Conservation (phyloP, 2,113 vertebrate genomes). For the Xyrauchen texanus region DNA sequence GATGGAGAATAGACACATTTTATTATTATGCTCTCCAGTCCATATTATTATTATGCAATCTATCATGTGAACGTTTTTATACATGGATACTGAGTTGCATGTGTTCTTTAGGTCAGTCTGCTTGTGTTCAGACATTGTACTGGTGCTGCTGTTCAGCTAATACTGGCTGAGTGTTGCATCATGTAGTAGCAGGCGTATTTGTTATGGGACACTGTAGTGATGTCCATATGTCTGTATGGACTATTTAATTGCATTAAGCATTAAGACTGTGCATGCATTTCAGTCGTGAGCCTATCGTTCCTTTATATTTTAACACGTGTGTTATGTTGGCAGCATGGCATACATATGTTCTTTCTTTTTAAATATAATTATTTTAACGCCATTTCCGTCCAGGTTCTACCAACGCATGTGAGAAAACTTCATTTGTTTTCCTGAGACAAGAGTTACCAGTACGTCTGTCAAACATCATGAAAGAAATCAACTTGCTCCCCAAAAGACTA, state of each 20-base stretch:
- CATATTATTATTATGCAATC: not conserved
- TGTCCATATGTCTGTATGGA: no score
- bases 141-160: not conserved
- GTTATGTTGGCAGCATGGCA: not conserved
- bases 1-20: not conserved
- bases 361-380: no score
- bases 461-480: constrained; percentile 98
- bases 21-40: not conserved
- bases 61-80: not conserved
- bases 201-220: not conserved
- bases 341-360: not conserved
- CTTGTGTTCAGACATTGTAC: not conserved
- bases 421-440: constrained; percentile 89
- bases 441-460: constrained; percentile 91
- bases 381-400: constrained; percentile 78
- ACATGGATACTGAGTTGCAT: not conserved
- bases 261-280: not conserved
- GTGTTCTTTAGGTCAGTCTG: not conserved
- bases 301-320: not conserved
- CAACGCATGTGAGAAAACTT: constrained; percentile 95
- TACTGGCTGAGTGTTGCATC: constrained; percentile 59
- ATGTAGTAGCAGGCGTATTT: constrained; percentile 21
- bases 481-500: constrained; percentile 85
- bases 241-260: not conserved
- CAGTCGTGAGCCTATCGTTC: not conserved